These are phyloP conservation scores for Cirrhinus molitorella DNA, from an alignment of 2,797 vertebrate genomes.

Conservation along the genomic window DNA sequence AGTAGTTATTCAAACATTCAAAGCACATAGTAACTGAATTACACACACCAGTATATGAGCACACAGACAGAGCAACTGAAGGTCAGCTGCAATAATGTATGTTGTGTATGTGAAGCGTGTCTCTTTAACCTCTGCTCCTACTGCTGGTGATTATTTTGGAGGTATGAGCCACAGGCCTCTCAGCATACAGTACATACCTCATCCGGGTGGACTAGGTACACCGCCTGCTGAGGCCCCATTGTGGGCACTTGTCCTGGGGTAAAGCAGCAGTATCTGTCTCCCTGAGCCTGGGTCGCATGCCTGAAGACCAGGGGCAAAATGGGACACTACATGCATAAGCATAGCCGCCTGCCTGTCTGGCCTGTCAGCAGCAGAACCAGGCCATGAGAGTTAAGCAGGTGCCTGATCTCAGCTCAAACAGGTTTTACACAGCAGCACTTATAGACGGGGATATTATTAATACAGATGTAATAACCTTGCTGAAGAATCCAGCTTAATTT, in stretches of 20 bases:
- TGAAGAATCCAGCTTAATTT: background rate
- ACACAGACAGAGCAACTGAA: slow-evolving; percentile 21
- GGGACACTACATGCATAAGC: slow-evolving; percentile 1
- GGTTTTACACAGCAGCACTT: background rate
- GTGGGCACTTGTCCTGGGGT: slow-evolving; percentile 61
- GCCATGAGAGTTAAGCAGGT: slow-evolving; percentile 11
- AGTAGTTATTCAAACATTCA: background rate
- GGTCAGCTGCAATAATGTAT: slow-evolving; percentile 2
- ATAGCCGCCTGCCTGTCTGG: slow-evolving; percentile 4
- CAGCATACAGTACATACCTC: slow-evolving; percentile 73
- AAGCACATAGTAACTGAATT: slow-evolving; percentile 6
- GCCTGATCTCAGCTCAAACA: slow-evolving; percentile 6
- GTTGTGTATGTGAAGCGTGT: slow-evolving; percentile 23
- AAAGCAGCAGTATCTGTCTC: slow-evolving; percentile 36
- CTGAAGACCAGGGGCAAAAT: slow-evolving; percentile 42
- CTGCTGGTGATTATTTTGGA: slow-evolving; percentile 66
- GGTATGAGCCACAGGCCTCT: slow-evolving; percentile 50
- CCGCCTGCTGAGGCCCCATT: slow-evolving; percentile 54
- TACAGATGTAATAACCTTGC: background rate
- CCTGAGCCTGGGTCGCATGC: slow-evolving; percentile 24
- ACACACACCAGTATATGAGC: background rate
- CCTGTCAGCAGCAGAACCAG: slow-evolving; percentile 36
- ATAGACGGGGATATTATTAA: background rate
- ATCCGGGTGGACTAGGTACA: slow-evolving; percentile 62
- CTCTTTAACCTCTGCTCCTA: slow-evolving; percentile 2